Percentiles rank a stretch among this genome's conserved stretches.
Evolutionary conservation across 2,888 invertebrate species (phyloP).

Genomic region (Melipona bicolor): DNA sequence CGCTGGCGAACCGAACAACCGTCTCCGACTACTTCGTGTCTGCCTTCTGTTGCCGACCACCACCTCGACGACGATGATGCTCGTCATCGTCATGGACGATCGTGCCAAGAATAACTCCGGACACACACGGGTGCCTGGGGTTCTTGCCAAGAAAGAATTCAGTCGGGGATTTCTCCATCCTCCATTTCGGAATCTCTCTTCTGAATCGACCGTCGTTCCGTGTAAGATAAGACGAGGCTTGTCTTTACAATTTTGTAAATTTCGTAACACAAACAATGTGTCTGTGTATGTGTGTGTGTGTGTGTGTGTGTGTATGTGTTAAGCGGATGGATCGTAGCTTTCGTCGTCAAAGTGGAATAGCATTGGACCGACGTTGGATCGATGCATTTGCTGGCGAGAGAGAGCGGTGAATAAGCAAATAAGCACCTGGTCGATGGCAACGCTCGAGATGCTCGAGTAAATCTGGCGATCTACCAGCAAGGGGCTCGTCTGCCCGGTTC

Average conservation of each 20-base stretch:
- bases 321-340: neutral
- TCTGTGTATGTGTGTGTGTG: too few relatives aligned
- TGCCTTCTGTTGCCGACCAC: constrained; percentile 46
- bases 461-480: constrained; percentile 49
- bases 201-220: too few relatives aligned
- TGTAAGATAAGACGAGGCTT: too few relatives aligned
- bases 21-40: constrained; percentile 37
- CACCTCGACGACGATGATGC: constrained; percentile 49
- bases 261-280: too few relatives aligned
- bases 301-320: neutral
- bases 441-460: constrained; percentile 28
- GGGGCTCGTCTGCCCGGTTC: constrained; percentile 40
- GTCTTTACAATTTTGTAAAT: too few relatives aligned
- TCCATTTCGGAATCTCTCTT: too few relatives aligned
- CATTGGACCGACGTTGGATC: neutral
- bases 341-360: neutral
- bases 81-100: constrained; percentile 70
- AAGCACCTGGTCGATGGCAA: constrained; percentile 23
- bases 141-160: constrained; percentile 84
- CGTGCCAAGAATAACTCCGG: constrained; percentile 76
- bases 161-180: neutral
- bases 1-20: constrained; percentile 69
- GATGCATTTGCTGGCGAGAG: neutral
- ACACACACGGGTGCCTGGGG: constrained; percentile 77
- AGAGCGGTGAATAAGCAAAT: neutral